These are phyloP conservation scores for Leptodactylus fuscus DNA, from an alignment of 2,113 vertebrate genomes.

Conservation along the genomic window DNA sequence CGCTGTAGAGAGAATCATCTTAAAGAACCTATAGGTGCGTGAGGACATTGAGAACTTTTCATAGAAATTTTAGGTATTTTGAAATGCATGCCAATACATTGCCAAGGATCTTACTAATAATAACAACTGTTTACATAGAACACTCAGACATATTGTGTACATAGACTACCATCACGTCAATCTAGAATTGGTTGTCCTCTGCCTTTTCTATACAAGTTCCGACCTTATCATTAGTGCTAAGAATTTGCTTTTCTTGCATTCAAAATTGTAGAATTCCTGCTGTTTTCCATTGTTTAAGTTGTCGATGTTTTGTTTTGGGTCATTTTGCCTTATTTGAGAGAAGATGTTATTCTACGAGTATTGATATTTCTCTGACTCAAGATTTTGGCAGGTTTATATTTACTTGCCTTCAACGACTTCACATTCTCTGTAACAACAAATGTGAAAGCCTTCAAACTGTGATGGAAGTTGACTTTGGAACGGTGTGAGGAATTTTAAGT, in stretches of 20 bases:
- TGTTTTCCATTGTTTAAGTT: not conserved
- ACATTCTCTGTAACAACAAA: no score
- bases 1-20: conserved; percentile 64
- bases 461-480: conserved; percentile 53
- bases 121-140: conserved; percentile 69
- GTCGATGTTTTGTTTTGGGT: conserved; percentile 22
- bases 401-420: conserved; percentile 59
- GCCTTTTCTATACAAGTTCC: not conserved
- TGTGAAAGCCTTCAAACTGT: conserved; percentile 15
- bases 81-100: conserved; percentile 64
- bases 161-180: not conserved
- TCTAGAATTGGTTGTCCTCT: not conserved
- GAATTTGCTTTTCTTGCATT: conserved; percentile 21
- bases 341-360: not conserved
- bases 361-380: not conserved
- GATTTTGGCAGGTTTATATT: conserved; percentile 44
- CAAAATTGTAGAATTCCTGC: not conserved
- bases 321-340: conserved; percentile 45
- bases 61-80: conserved; percentile 49
- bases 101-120: conserved; percentile 62
- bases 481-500: conserved; percentile 56
- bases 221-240: not conserved
- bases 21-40: conserved; percentile 60
- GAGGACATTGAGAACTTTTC: not conserved
- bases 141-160: conserved; percentile 64